Conservation (phyloP, 2,113 vertebrate genomes). For the Edolisoma coerulescens region DNA sequence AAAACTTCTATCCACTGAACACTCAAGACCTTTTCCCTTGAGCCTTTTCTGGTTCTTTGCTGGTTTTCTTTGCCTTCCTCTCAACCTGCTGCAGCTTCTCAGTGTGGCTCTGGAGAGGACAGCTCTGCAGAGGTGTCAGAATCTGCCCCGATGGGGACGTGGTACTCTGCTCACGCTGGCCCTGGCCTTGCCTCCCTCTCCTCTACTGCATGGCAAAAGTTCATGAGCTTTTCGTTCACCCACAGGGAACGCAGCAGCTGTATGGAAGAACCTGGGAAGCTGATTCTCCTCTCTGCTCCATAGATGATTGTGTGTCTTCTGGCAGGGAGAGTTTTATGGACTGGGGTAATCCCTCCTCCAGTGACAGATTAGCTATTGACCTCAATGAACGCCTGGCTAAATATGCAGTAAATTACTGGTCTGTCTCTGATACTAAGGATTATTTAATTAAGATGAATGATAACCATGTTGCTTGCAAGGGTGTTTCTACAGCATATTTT, state of each 20-base stretch:
- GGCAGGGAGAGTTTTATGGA: neutral
- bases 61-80: neutral
- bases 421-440: neutral
- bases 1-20: neutral
- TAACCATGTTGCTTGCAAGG: neutral
- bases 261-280: neutral
- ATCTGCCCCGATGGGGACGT: accelerated
- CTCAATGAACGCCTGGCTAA: neutral
- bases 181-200: neutral
- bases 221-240: neutral
- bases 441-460: neutral
- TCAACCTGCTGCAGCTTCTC: neutral
- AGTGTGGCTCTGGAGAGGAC: neutral
- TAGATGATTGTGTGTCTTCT: neutral
- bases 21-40: neutral
- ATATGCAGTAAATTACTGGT: neutral
- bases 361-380: neutral
- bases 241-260: neutral
- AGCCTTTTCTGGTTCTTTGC: neutral
- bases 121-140: neutral
- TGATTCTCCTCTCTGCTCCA: neutral
- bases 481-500: neutral
- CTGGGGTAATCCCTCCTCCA: neutral
- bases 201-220: neutral
- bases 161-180: neutral